Evolutionary conservation across 2,797 vertebrate species (phyloP).

Genomic region (Sebastiscus albofasciatus): DNA sequence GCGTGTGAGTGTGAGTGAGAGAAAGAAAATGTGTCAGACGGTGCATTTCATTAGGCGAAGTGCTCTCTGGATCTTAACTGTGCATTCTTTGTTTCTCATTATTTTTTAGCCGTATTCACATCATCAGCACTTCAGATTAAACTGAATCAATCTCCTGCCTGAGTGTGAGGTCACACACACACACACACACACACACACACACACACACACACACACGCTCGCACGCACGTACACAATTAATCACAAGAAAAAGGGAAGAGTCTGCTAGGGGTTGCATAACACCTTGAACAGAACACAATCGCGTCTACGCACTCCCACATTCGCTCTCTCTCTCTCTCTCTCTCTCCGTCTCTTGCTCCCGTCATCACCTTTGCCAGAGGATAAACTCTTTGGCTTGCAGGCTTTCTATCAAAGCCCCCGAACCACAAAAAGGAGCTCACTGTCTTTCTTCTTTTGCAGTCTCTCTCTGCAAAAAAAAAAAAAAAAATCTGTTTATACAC

Average conservation of each 20-base stretch:
- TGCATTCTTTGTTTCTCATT: slow-evolving; percentile 64
- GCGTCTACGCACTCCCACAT: slow-evolving; percentile 40
- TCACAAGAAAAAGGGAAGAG: slow-evolving; percentile 40
- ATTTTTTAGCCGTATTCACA: slow-evolving; percentile 51
- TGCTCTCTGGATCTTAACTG: slow-evolving; percentile 52
- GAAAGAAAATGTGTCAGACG: slow-evolving; percentile 25
- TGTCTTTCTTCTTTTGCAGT: slow-evolving; percentile 45
- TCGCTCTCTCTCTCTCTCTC: slow-evolving; percentile 1
- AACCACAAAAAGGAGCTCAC: slow-evolving; percentile 39
- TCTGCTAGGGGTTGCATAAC: slow-evolving; percentile 58
- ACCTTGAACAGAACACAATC: slow-evolving; percentile 45
- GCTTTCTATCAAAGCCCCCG: slow-evolving; percentile 57
- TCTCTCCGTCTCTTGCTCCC: slow-evolving; percentile 29
- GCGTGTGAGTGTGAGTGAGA: slow-evolving; percentile 7
- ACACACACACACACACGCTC: slow-evolving; percentile 6
- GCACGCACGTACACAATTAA: slow-evolving; percentile 31
- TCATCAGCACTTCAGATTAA: slow-evolving; percentile 71
- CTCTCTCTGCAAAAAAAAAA: slow-evolving; percentile 15
- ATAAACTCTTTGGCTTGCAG: slow-evolving; percentile 66
- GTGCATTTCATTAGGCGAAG: slow-evolving; percentile 66
- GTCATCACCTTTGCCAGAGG: slow-evolving; percentile 70
- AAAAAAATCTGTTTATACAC: slow-evolving; percentile 48
- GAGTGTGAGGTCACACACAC: background rate
- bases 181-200: background rate
- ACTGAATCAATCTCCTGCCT: slow-evolving; percentile 54